Percentiles rank a stretch among this genome's conserved stretches.
Evolutionary conservation across 2,797 vertebrate genomes (phyloP).

Genomic region (Poliocrania exsul): DNA sequence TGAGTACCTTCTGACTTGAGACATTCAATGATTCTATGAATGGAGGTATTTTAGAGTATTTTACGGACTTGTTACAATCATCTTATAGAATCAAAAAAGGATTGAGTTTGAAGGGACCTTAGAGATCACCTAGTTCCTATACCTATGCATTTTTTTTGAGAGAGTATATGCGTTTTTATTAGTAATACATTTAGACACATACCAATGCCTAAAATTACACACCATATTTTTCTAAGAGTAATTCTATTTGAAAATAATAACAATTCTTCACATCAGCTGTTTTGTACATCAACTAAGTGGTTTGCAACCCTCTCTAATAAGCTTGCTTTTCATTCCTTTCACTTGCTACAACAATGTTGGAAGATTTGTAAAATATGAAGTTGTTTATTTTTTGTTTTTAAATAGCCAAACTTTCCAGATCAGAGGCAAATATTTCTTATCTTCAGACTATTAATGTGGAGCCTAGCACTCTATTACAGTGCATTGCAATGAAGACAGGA

Average conservation of each 20-base stretch:
- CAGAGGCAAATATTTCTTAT: slow-evolving; percentile 5
- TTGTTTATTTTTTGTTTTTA: slow-evolving; percentile 8
- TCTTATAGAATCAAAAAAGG: neutral
- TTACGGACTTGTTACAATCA: neutral
- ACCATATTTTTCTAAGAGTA: neutral
- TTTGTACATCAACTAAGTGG: neutral
- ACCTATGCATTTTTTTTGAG: neutral
- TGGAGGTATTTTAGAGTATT: neutral
- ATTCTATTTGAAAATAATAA: neutral
- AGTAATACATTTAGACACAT: neutral
- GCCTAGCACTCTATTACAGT: neutral
- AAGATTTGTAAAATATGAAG: neutral
- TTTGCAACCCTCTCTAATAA: neutral
- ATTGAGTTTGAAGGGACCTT: too few relatives aligned
- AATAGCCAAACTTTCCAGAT: neutral
- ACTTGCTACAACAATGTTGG: neutral
- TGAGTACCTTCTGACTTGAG: neutral
- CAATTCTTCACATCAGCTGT: neutral
- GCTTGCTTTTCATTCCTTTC: neutral
- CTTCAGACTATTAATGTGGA: slow-evolving; percentile 30
- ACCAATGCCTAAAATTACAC: neutral
- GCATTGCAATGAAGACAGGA: neutral
- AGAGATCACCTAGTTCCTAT: too few relatives aligned
- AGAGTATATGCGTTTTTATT: neutral
- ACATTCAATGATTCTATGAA: neutral